A percentile compares a stretch with the other conserved stretches of the same genome.
Conservation (phyloP, 2,797 vertebrate species). For the Sebastes steindachneri region DNA sequence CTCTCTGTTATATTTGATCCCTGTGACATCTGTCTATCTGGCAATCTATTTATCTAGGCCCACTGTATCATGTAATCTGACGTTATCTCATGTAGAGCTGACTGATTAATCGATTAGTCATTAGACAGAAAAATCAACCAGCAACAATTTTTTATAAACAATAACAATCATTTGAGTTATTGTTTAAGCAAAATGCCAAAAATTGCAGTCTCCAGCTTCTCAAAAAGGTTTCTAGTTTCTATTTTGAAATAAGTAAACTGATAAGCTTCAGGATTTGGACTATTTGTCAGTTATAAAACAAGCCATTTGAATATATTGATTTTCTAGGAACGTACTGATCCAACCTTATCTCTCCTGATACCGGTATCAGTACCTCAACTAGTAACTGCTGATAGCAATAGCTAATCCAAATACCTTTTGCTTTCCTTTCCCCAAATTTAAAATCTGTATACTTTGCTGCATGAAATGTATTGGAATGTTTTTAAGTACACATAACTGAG, state of each 20-base stretch:
- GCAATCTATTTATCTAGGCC: neutral
- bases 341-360: too few species aligned
- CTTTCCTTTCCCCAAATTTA: neutral
- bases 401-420: too few species aligned
- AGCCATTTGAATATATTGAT: neutral
- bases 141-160: neutral
- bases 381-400: neutral
- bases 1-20: neutral
- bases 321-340: neutral
- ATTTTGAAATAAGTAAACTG: neutral
- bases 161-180: neutral
- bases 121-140: neutral
- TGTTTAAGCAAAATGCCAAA: neutral
- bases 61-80: neutral
- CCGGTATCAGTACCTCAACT: neutral
- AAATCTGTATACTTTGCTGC: neutral
- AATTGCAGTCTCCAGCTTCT: neutral
- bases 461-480: neutral
- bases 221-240: neutral
- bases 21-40: neutral
- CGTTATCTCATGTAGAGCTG: neutral
- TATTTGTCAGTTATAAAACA: neutral
- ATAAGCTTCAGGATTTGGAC: neutral
- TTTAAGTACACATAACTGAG: constrained; percentile 2
- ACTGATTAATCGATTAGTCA: neutral